These are phyloP conservation scores for Eciton burchellii DNA, from an alignment of 1,140 invertebrate genomes.

Conservation along the genomic window DNA sequence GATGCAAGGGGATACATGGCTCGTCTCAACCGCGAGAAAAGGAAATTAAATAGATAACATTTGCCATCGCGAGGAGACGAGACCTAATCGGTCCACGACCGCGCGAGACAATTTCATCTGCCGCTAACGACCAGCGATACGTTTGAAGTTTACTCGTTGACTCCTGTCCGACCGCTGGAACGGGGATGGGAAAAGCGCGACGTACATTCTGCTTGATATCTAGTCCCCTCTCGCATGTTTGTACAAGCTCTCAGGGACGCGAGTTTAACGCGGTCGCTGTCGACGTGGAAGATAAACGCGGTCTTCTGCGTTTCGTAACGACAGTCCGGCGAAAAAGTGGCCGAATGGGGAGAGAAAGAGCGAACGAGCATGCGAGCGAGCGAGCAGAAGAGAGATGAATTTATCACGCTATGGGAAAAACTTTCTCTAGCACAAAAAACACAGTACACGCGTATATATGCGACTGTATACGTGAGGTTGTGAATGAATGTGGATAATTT, in stretches of 20 bases:
- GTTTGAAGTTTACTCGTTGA: slow-evolving; percentile 73
- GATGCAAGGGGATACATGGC: too few species aligned
- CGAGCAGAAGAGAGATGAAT: slow-evolving; percentile 27
- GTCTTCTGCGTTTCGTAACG: slow-evolving; percentile 57
- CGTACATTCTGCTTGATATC: slow-evolving; percentile 66
- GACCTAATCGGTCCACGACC: slow-evolving; percentile 69
- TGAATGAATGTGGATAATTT: slow-evolving; percentile 53
- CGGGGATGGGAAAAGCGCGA: slow-evolving; percentile 42
- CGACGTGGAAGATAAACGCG: slow-evolving; percentile 56
- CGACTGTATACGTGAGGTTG: not conserved
- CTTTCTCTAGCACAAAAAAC: slow-evolving; percentile 22
- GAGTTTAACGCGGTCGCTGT: slow-evolving; percentile 56
- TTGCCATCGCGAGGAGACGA: slow-evolving; percentile 68
- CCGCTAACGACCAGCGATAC: slow-evolving; percentile 65
- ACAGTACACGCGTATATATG: not conserved
- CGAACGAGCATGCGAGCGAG: not conserved
- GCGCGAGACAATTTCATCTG: slow-evolving; percentile 70
- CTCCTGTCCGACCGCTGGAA: slow-evolving; percentile 35
- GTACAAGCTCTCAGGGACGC: slow-evolving; percentile 56
- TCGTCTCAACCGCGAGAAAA: slow-evolving; percentile 60
- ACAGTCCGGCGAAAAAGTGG: slow-evolving; percentile 42
- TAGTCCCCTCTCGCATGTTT: slow-evolving; percentile 54
- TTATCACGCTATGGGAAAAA: slow-evolving; percentile 44
- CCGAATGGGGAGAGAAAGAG: not conserved
- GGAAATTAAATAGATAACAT: slow-evolving; percentile 82